A percentile compares a stretch with the other conserved stretches of the same genome.
Evolutionary conservation across 2,888 invertebrate species (phyloP).

Genomic region (Ecliptopera silaceata): DNA sequence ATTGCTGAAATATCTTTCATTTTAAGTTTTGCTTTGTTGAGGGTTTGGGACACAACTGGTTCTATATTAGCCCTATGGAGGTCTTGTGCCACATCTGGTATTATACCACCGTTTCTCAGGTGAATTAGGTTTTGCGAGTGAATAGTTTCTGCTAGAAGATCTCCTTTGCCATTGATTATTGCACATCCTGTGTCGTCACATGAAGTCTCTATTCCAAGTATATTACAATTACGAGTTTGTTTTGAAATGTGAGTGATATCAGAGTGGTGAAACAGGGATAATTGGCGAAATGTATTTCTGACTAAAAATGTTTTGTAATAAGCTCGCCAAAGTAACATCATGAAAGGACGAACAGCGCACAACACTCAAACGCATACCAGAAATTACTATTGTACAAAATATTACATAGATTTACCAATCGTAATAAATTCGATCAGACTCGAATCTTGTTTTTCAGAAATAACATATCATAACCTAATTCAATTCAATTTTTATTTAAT

Average conservation of each 20-base stretch:
- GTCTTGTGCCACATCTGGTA: conserved; percentile 93
- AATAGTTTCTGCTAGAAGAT: conserved; percentile 91
- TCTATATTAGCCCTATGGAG: conserved; percentile 92
- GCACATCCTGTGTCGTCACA: conserved; percentile 99
- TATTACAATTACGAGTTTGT: conserved; percentile 30
- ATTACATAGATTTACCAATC: too few relatives aligned
- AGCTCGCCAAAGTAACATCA: conserved; percentile 17
- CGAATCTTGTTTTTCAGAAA: too few relatives aligned
- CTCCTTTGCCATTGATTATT: conserved; percentile 88
- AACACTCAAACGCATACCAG: too few relatives aligned
- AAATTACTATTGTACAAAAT: too few relatives aligned
- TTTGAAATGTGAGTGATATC: background rate
- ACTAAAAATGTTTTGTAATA: background rate
- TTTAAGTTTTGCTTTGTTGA: conserved; percentile 83
- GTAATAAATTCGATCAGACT: too few relatives aligned
- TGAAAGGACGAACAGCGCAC: background rate
- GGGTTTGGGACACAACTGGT: conserved; percentile 87
- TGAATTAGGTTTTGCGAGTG: conserved; percentile 91
- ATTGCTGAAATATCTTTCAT: conserved; percentile 91
- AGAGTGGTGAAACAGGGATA: background rate
- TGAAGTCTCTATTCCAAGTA: conserved; percentile 98
- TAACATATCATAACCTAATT: too few relatives aligned
- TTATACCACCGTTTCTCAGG: conserved; percentile 92
- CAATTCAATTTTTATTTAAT: too few relatives aligned
- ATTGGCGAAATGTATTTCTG: conserved; percentile 3